Evolutionary conservation across 2,888 invertebrate species (phyloP), one percentile per base, ranked within the genome.

Genomic region (Microdon myrmicae): DNA sequence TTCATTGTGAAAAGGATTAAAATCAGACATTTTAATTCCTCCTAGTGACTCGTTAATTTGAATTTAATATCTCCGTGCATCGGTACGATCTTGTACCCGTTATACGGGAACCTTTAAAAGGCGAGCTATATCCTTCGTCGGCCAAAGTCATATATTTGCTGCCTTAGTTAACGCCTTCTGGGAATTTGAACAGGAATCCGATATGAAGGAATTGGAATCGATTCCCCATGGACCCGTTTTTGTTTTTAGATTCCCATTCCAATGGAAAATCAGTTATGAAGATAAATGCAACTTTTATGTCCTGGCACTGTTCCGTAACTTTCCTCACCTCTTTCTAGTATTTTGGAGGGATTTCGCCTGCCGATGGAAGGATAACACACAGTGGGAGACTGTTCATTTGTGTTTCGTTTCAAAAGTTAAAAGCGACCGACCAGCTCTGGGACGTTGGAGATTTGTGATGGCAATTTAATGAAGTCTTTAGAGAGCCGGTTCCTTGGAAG

Each of bases 401-500:
- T 22, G 4, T 41, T 41, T 41, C 7, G 10, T 41, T 26, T 13
- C 9, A 38, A 13, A 49, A 25, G 38, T 38, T 14, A 23, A 41
- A 13, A 26, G 43, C 26, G 37, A 29, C 35, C 38, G 25, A 25
- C 32, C 26, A 10, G 35, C 32, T 14, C 10, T 51, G 38, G 45
- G 19, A 29, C 29, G 3, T 13, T 22, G 25, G 31, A 47, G 34
- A 59, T 39, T 53, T 41, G 45, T 53, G 39, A 59, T 59, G 39
- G 31, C 59, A 53, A 51, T 53, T 53, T 59, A 59, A 59, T 59
- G 53, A 59, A 59, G 59, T 53, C 59, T 41, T 41, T 29, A 8
- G 53, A 59, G 59, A 35, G 39, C 28, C 16, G 29, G 12, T 9
- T 56, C 12, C 10, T 35, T 20, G 13, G 4, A 12, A 34, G n/a